These are phyloP conservation scores for Lordiphosa collinella DNA, from an alignment of 1,140 invertebrate species.

Conservation along the genomic window DNA sequence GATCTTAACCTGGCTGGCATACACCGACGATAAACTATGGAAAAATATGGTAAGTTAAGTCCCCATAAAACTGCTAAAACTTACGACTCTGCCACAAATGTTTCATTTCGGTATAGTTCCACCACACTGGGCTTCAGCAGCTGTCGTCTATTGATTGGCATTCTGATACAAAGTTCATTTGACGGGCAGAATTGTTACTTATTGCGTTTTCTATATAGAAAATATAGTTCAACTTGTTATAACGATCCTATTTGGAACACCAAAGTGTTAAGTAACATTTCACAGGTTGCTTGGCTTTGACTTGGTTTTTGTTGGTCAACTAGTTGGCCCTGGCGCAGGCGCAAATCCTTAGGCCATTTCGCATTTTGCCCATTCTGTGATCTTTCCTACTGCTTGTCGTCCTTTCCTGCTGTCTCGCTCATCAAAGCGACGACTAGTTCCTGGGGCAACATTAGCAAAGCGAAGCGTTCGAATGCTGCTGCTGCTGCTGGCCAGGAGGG, in stretches of 20 bases:
- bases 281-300: slow-evolving; percentile 39
- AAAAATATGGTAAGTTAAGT: not conserved
- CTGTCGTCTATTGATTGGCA: not conserved
- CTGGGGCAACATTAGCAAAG: slow-evolving; percentile 71
- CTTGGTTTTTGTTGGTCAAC: slow-evolving; percentile 7
- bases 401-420: slow-evolving; percentile 41
- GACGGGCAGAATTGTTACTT: no score
- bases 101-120: slow-evolving; percentile 8
- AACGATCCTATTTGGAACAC: no score
- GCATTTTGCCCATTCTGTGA: slow-evolving; percentile 42
- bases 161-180: no score
- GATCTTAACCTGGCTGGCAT: slow-evolving; percentile 13
- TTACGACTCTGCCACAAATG: slow-evolving; percentile 37
- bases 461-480: slow-evolving; percentile 54
- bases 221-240: no score
- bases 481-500: slow-evolving; percentile 38
- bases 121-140: no score
- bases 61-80: not conserved
- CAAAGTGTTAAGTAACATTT: not conserved
- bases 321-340: slow-evolving; percentile 48
- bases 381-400: slow-evolving; percentile 28
- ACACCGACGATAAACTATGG: not conserved
- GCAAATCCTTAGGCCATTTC: slow-evolving; percentile 57
- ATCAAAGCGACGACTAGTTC: slow-evolving; percentile 71
- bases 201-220: no score